Conservation (phyloP, 2,113 vertebrate genomes). For the Dipodomys merriami region DNA sequence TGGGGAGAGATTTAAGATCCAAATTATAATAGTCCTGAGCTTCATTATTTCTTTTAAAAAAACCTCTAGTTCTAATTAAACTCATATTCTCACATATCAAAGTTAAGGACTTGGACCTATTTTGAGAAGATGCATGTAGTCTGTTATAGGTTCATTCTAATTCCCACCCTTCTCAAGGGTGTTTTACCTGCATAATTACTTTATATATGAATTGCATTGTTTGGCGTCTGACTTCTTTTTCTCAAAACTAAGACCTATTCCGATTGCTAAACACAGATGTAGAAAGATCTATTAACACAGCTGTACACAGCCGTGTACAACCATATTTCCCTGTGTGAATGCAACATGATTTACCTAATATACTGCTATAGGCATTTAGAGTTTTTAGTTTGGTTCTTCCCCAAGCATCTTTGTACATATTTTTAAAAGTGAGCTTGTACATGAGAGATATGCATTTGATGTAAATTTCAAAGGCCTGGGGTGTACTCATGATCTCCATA, state of each 20-base stretch:
- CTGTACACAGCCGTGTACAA: background rate
- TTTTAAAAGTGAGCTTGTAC: background rate
- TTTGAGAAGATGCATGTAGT: background rate
- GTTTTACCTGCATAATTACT: background rate
- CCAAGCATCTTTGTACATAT: background rate
- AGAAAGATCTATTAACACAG: background rate
- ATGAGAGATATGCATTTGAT: background rate
- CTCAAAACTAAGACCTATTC: slow-evolving; percentile 30
- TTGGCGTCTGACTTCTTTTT: background rate
- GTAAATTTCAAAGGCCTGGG: background rate
- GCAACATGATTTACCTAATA: background rate
- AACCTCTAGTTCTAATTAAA: background rate
- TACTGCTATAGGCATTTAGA: background rate
- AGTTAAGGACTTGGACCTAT: background rate
- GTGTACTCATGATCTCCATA: background rate
- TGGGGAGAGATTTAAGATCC: background rate
- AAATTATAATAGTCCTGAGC: background rate
- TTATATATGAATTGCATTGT: background rate
- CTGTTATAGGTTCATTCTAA: background rate
- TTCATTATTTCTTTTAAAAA: background rate
- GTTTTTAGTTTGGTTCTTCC: slow-evolving; percentile 13
- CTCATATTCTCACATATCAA: background rate
- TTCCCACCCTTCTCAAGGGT: background rate
- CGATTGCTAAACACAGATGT: background rate
- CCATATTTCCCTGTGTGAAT: background rate